Evolutionary conservation across 2,888 invertebrate species (phyloP).

Genomic region (Ecliptopera silaceata): DNA sequence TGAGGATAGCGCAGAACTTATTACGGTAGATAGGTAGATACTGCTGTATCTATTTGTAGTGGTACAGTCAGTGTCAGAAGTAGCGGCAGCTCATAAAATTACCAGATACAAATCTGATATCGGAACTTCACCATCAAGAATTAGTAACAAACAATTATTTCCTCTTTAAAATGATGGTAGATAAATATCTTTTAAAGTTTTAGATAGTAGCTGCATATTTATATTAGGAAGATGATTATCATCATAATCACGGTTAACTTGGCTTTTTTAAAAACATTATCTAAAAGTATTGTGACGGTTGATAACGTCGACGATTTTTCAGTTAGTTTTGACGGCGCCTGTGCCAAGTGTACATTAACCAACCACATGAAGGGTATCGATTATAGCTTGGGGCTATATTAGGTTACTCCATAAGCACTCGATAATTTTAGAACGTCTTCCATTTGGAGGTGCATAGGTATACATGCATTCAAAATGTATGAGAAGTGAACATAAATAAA

Average conservation of each 20-base stretch:
- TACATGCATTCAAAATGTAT: slow-evolving; percentile 7
- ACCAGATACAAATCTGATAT: neutral
- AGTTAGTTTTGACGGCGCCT: slow-evolving; percentile 27
- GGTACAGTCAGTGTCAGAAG: neutral
- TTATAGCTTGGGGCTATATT: slow-evolving; percentile 60
- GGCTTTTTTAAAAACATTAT: too few species aligned
- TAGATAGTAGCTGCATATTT: too few species aligned
- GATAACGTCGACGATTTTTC: slow-evolving; percentile 14
- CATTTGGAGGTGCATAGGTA: slow-evolving; percentile 36
- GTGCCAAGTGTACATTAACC: slow-evolving; percentile 25
- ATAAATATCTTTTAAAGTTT: too few species aligned
- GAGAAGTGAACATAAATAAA: neutral
- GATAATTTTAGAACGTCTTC: slow-evolving; percentile 64
- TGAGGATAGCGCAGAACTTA: slow-evolving; percentile 35
- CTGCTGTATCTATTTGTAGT: slow-evolving; percentile 35
- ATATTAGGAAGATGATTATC: too few species aligned
- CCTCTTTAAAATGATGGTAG: too few species aligned
- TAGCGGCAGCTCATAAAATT: neutral
- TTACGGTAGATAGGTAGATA: slow-evolving; percentile 34
- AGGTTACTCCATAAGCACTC: slow-evolving; percentile 59
- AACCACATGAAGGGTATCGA: slow-evolving; percentile 43
- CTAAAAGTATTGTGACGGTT: too few species aligned
- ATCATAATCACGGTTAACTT: too few species aligned
- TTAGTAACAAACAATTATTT: neutral
- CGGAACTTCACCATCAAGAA: neutral